Percentiles rank a stretch among this genome's conserved stretches.
Conservation (phyloP, 2,797 vertebrate genomes). For the Sebastiscus tertius region DNA sequence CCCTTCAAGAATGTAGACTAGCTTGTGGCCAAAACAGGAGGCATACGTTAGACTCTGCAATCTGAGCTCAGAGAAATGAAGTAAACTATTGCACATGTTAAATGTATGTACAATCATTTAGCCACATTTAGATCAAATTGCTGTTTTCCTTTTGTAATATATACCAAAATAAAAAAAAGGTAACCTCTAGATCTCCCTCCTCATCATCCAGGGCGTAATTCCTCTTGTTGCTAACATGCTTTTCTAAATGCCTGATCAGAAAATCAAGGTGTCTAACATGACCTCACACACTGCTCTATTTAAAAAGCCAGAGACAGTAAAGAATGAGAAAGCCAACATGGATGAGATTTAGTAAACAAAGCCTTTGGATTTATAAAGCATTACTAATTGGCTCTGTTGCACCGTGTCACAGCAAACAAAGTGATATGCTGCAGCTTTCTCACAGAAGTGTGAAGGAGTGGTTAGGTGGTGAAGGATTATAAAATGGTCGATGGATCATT, state of each 20-base stretch:
- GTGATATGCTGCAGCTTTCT: not conserved
- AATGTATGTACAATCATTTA: not conserved
- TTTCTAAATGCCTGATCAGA: not conserved
- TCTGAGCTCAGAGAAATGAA: not conserved
- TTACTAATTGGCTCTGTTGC: not conserved
- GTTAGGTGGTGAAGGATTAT: not conserved
- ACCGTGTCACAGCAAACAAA: not conserved
- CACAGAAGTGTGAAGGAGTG: not conserved
- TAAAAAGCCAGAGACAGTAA: not conserved
- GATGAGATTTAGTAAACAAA: not conserved
- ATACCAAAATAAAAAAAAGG: not conserved
- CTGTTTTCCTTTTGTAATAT: not conserved
- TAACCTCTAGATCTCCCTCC: not conserved
- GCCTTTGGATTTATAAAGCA: not conserved
- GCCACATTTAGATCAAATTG: not conserved
- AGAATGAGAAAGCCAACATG: not conserved
- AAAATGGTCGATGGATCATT: not conserved
- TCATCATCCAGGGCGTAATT: too few species aligned
- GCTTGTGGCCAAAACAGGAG: not conserved
- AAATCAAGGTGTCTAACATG: not conserved
- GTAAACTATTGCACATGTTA: not conserved
- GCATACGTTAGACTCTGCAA: not conserved
- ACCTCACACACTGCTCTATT: not conserved
- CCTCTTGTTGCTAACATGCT: not conserved
- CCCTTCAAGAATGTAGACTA: slow-evolving; percentile 6